A percentile compares a stretch with the other conserved stretches of the same genome.
Conservation (phyloP, 2,113 vertebrate genomes). For the Bolborhynchus lineola region DNA sequence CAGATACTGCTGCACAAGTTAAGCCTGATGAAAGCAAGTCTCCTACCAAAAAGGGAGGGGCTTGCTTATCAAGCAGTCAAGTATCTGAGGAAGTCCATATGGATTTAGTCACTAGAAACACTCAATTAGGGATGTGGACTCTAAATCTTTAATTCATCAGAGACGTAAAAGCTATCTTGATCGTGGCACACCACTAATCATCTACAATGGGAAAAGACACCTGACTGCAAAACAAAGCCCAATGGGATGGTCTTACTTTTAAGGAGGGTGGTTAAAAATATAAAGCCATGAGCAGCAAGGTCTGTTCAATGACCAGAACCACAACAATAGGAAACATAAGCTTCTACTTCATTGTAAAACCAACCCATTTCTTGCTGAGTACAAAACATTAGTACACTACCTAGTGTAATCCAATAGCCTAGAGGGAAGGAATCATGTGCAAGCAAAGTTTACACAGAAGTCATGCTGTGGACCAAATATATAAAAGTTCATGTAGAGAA, state of each 20-base stretch:
- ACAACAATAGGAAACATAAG: background rate
- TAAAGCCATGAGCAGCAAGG: background rate
- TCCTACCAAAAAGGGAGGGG: background rate
- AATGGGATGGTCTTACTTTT: background rate
- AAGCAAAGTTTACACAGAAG: background rate
- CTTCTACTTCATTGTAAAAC: background rate
- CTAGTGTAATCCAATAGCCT: background rate
- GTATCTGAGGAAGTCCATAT: background rate
- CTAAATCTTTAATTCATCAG: background rate
- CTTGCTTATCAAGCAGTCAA: background rate
- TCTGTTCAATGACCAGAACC: background rate
- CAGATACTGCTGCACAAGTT: background rate
- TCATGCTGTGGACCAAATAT: background rate
- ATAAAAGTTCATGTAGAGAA: background rate
- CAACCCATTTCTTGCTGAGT: background rate
- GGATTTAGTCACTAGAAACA: background rate
- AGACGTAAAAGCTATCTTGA: background rate
- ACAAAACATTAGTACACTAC: background rate
- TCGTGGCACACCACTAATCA: too few species aligned
- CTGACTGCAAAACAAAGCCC: background rate
- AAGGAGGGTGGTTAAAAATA: background rate
- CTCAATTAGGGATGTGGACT: background rate
- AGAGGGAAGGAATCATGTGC: rapidly evolving
- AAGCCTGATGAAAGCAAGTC: background rate
- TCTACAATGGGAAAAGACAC: too few species aligned